These are phyloP conservation scores for Troides aeacus DNA, from an alignment of 2,888 invertebrate genomes.

Conservation along the genomic window DNA sequence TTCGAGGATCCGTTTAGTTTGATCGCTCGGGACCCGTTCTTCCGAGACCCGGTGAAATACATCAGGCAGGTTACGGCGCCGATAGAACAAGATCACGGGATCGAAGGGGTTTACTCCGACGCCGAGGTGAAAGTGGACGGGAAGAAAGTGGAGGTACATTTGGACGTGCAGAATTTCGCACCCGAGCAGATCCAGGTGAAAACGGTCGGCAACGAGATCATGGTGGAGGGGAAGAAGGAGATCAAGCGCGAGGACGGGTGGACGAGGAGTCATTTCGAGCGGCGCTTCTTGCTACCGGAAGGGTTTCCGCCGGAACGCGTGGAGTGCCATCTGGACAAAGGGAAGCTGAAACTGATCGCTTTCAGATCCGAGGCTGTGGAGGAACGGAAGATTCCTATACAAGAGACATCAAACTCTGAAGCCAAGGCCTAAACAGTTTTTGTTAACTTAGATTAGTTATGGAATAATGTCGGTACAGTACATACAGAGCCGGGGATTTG, in stretches of 20 bases:
- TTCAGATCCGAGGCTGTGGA: conserved; percentile 72
- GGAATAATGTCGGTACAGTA: too few relatives aligned
- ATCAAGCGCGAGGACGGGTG: conserved; percentile 87
- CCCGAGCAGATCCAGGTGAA: conserved; percentile 90
- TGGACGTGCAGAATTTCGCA: conserved; percentile 89
- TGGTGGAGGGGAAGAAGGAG: conserved; percentile 89
- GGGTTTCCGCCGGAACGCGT: conserved; percentile 87
- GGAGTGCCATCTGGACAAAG: conserved; percentile 87
- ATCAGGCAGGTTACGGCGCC: conserved; percentile 53
- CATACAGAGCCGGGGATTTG: too few relatives aligned
- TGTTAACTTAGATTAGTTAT: too few relatives aligned
- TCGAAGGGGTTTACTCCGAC: conserved; percentile 76
- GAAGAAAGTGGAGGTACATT: conserved; percentile 85
- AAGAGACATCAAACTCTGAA: conserved; percentile 47
- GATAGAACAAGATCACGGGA: conserved; percentile 53
- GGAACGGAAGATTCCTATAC: conserved; percentile 61
- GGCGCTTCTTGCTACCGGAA: conserved; percentile 87
- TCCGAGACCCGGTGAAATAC: conserved; percentile 63
- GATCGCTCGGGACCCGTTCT: conserved; percentile 65
- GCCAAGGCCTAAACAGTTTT: not conserved
- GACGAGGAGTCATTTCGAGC: conserved; percentile 87
- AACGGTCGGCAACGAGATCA: conserved; percentile 85
- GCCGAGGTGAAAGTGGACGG: conserved; percentile 80
- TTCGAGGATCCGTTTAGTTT: conserved; percentile 63
- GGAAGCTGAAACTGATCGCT: conserved; percentile 84